Base-by-base conservation (phyloP, 2,888 invertebrate species). In the Cylindroiulus punctatus region DNA sequence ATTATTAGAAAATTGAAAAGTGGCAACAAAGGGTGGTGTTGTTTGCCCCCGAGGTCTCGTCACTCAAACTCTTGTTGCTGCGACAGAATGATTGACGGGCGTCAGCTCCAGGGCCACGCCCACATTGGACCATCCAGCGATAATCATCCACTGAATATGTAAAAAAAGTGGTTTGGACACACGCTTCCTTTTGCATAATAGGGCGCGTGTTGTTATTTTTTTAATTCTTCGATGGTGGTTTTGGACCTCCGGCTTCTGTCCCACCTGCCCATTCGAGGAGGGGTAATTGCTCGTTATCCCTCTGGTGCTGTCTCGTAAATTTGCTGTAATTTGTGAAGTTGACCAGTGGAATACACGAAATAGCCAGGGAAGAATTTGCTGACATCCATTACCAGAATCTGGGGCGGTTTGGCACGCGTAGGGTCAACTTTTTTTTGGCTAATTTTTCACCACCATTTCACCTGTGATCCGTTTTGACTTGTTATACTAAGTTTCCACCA, bases 11-110 rank as follows among this genome's bases (percentile, higher is more conserved):
- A 65, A 65, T 65, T 65, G 65, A 65, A 65, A 65, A 65, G 65
- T 65, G 65, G 65, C 65, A 65, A 65, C 65, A 65, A 65, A 65
- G 65, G 65, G 65, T 65, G 65, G 65, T 65, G 65, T 65, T 65
- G 65, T 65, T 65, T 65, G 65, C 65, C 65, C 65, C 65, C n/a
- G n/a, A 10, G 65, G 65, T 65, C 65, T 4, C 26, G 65, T 65
- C 65, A 65, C 26, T 65, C 65, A 65, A 10, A 0, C 65, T 65
- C 65, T 65, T 65, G 65, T 65, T 65, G 65, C 26, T 65, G 65
- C 12, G 65, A 65, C 65, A 65, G n/a, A 26, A 26, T 65, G 65
- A 65, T 26, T 26, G 65, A 65, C 65, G 65, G 19, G n/a, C 52
- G n/a, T 52, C 52, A 52, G 52, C n/a, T 4, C 65, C 26, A 65